phyloP scores from a whole-genome alignment of 2,888 invertebrate species.

The Lepeophtheirus nordmannii region DNA sequence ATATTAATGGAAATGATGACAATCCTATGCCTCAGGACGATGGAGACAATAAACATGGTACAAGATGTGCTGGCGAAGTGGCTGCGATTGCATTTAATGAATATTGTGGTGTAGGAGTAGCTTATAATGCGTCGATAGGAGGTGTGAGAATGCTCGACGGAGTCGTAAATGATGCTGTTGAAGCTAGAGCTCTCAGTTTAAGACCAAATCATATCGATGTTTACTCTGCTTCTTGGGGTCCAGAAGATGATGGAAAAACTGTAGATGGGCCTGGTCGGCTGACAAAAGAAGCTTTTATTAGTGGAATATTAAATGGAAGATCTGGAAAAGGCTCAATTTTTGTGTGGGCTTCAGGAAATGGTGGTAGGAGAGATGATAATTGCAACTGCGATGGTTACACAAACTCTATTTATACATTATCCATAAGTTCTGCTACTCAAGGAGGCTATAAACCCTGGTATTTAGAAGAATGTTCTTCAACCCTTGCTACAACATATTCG shows the following conservation, averaged over 20 bases:
- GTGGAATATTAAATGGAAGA: conserved; percentile 68
- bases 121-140: conserved; percentile 90
- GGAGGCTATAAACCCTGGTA: conserved; percentile 94
- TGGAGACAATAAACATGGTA: conserved; percentile 97
- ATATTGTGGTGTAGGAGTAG: conserved; percentile 93
- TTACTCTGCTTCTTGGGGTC: conserved; percentile 94
- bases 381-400: conserved; percentile 99
- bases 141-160: conserved; percentile 96
- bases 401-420: conserved; percentile 93
- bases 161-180: conserved; percentile 87
- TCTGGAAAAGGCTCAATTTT: conserved; percentile 63
- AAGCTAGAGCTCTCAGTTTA: conserved; percentile 76
- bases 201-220: conserved; percentile 90
- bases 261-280: conserved; percentile 90
- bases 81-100: conserved; percentile 91
- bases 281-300: conserved; percentile 77
- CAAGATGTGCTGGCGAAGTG: conserved; percentile 95
- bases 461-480: conserved; percentile 94
- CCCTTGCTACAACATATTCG: conserved; percentile 90
- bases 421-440: conserved; percentile 95
- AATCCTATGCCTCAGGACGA: conserved; percentile 99
- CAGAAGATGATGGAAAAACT: conserved; percentile 90
- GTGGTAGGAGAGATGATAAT: conserved; percentile 83
- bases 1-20: conserved; percentile 89
- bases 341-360: conserved; percentile 94